phyloP scores from a whole-genome alignment of 2,113 vertebrate genomes.

The pig (Sus scrofa) region T2T-Sscrofa CM000812.6:108582501-108583000 shows the following conservation, averaged over 20 bases:
- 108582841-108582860: not conserved
- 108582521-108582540: not conserved
- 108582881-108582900: conserved; percentile 11
- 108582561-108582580: not conserved
- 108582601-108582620: not conserved
- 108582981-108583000: not conserved
- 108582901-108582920: not conserved
- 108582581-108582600: conserved; percentile 2
- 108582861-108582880: conserved; percentile 17
- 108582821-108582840: conserved; percentile 29
- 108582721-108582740: not conserved
- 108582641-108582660: not conserved
- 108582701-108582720: not conserved
- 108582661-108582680: not conserved
- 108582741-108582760: conserved; percentile 12
- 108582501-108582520: not conserved
- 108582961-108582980: not conserved
- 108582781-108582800: conserved; percentile 39
- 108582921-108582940: not conserved
- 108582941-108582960: not conserved
- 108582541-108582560: not conserved
- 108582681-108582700: conserved; percentile 39
- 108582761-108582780: not conserved
- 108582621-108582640: not conserved
- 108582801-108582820: conserved; percentile 10